Conservation (phyloP, 2,888 invertebrate species). For the Agrochola litura region DNA sequence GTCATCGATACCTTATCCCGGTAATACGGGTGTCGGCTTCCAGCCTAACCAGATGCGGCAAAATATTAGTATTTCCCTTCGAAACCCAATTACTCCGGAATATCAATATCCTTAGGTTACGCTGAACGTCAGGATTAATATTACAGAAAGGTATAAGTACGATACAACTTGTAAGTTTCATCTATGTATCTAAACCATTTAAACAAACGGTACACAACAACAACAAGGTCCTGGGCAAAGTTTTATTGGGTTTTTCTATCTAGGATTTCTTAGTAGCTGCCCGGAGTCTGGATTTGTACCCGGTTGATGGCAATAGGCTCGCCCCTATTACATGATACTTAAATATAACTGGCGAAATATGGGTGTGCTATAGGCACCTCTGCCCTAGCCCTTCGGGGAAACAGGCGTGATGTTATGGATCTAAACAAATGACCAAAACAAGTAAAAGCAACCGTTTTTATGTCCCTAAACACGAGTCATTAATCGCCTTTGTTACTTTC, state of each 20-base stretch:
- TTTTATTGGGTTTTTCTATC: neutral
- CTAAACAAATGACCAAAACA: neutral
- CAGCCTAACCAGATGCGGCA: neutral
- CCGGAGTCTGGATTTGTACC: neutral
- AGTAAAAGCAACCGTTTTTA: neutral
- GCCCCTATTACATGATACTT: neutral
- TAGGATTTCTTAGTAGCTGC: neutral
- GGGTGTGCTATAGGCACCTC: neutral
- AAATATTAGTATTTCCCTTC: slow-evolving; percentile 33
- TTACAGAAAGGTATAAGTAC: neutral
- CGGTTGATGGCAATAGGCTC: neutral
- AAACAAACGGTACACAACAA: too few species aligned
- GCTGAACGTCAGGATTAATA: slow-evolving; percentile 21
- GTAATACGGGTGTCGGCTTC: neutral
- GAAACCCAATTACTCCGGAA: slow-evolving; percentile 39
- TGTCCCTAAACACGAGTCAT: neutral
- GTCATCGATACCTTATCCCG: slow-evolving; percentile 1
- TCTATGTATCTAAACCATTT: neutral
- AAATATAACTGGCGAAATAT: neutral
- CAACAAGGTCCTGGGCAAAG: neutral
- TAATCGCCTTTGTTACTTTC: neutral
- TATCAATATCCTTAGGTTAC: slow-evolving; percentile 14
- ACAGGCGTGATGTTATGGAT: neutral
- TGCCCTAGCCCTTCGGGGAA: neutral
- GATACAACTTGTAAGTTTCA: slow-evolving; percentile 3